Base-by-base conservation (phyloP, 2,888 invertebrate species). In the Caenorhabditis wallacei region DNA sequence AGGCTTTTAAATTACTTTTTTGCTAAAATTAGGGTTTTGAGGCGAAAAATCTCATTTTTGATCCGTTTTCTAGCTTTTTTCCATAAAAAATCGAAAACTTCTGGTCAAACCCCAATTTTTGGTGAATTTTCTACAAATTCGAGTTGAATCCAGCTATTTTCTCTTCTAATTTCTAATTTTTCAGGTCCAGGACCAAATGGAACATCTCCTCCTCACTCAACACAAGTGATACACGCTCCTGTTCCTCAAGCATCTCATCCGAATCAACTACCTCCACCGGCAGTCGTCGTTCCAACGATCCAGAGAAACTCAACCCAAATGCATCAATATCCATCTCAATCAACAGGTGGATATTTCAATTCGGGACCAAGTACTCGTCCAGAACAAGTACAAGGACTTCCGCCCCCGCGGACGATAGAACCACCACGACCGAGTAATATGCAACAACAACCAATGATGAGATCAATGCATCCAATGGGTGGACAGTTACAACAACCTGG, bases 281-380 rank as follows among this genome's bases (percentile, higher is more conserved):
- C 80, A 8, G 84, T 85, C 5, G 87, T 87, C 10, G 87, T 87
- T 1, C 87, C 87, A 11, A 87, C 85, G n/a, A 76, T 84, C 13
- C 68, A 71, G 43, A 20, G 75, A n/a, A 70, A 56, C 5, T 51
- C 53, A 1, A 16, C 16, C 2, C 35, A 56, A 18, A 64, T 63
- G 20, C 43, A 57, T 11, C 64, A 46, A 5, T 48, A 48, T 18
- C 18, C 46, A 18, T 1, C 46, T 7, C 57, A 11, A 11, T 30
- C 40, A 20, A 20, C 72, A 2, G 69, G 57, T 13, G 84, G 84
- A 22, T 84, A 69, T 30, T 84, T 84, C 79, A 82, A 78, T 48
- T n/a, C 40, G 1, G 54, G 24, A 24, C 59, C 83, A 18, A 2
- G 7, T 13, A 8, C 30, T 22, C 63, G 64, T 5, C 69, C 64